Conservation (phyloP, 2,113 vertebrate species). For the Prionailurus bengalensis region DNA sequence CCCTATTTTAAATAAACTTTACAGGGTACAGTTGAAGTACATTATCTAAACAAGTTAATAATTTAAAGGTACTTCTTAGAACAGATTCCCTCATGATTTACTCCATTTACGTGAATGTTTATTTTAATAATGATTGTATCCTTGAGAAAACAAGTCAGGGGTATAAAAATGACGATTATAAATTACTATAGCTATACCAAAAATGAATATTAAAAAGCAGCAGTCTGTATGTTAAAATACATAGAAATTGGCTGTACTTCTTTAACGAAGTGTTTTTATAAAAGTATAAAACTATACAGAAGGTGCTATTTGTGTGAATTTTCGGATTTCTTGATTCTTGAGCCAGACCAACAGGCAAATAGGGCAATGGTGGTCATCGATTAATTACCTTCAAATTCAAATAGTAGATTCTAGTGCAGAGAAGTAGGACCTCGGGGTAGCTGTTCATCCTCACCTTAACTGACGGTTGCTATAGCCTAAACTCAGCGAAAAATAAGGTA, state of each 20-base stretch:
- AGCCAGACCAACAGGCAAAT: constrained; percentile 26
- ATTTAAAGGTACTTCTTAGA: constrained; percentile 61
- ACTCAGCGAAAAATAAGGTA: constrained; percentile 32
- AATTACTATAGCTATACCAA: constrained; percentile 80
- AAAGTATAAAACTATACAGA: constrained; percentile 82
- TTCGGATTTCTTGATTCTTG: constrained; percentile 61
- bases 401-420: background rate
- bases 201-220: constrained; percentile 78
- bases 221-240: constrained; percentile 71
- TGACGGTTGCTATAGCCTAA: background rate
- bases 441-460: background rate
- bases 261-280: constrained; percentile 86
- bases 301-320: constrained; percentile 65
- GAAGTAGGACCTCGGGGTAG: background rate
- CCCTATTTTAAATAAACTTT: constrained; percentile 19
- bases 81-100: constrained; percentile 65
- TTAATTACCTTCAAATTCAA: background rate
- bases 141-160: constrained; percentile 25
- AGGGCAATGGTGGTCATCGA: background rate
- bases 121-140: constrained; percentile 42
- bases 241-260: constrained; percentile 84
- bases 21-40: constrained; percentile 27
- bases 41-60: constrained; percentile 48
- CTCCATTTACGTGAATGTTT: constrained; percentile 31
- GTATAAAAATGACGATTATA: constrained; percentile 74